These are phyloP conservation scores for Regulus satrapa DNA, from an alignment of 2,113 vertebrate genomes.

Conservation along the genomic window DNA sequence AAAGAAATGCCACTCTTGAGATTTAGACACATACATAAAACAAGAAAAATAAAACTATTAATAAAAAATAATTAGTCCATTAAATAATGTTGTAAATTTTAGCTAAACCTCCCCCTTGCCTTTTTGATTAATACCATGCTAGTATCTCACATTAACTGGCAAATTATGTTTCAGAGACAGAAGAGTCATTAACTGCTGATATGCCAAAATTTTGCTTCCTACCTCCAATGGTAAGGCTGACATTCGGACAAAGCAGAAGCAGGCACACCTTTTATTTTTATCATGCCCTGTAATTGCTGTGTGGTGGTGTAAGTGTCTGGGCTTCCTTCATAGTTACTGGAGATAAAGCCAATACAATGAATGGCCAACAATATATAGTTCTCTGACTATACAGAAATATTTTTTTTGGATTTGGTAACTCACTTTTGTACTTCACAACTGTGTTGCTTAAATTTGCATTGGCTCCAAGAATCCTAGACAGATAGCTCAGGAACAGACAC, in stretches of 20 bases:
- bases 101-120: not conserved
- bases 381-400: not conserved
- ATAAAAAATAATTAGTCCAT: not conserved
- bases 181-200: not conserved
- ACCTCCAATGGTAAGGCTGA: not conserved
- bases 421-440: not conserved
- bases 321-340: not conserved
- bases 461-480: constrained; percentile 54
- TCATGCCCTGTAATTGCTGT: not conserved
- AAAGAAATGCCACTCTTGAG: not conserved
- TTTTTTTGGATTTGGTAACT: not conserved
- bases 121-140: not conserved
- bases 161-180: not conserved
- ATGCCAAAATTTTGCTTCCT: not conserved
- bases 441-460: constrained; percentile 23
- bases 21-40: not conserved
- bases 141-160: not conserved
- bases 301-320: not conserved
- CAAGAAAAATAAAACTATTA: not conserved
- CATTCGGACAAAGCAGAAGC: not conserved
- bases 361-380: not conserved
- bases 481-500: constrained; percentile 19
- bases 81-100: not conserved
- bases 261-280: constrained; percentile 24
- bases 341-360: not conserved